phyloP scores from a whole-genome alignment of 2,797 vertebrate species.

The Spinus olivaceus region DNA sequence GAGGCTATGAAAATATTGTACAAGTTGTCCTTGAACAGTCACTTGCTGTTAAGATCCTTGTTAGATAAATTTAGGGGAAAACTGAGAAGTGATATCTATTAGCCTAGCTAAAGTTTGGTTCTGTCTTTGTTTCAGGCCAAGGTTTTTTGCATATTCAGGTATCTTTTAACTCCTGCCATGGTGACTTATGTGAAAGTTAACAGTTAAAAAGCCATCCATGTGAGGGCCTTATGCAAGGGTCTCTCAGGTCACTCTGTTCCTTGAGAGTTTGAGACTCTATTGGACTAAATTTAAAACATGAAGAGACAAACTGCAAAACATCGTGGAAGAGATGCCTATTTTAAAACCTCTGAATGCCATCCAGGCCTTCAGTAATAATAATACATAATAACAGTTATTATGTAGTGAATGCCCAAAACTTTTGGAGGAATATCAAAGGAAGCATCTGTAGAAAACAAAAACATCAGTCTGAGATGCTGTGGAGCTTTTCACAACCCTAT shows the following conservation, averaged over 20 bases:
- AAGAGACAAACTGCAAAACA: neutral
- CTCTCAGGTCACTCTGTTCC: neutral
- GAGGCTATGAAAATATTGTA: neutral
- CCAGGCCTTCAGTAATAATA: neutral
- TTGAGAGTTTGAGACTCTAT: neutral
- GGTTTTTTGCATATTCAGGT: neutral
- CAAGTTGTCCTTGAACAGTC: fast-evolving
- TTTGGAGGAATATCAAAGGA: neutral
- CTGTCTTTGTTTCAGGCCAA: neutral
- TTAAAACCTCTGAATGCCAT: neutral
- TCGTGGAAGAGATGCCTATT: neutral
- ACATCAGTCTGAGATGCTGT: neutral
- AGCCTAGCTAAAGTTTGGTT: neutral
- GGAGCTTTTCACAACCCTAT: neutral
- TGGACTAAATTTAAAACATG: neutral
- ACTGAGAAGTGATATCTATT: neutral
- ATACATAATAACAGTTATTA: neutral
- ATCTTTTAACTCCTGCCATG: neutral
- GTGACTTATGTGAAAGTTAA: neutral
- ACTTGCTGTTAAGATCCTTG: neutral
- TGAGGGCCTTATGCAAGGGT: neutral
- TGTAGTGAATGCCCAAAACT: neutral
- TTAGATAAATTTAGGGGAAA: neutral
- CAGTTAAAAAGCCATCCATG: neutral
- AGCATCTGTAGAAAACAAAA: neutral